Conservation (phyloP, 2,113 vertebrate genomes). For the Aleadryas rufinucha region DNA sequence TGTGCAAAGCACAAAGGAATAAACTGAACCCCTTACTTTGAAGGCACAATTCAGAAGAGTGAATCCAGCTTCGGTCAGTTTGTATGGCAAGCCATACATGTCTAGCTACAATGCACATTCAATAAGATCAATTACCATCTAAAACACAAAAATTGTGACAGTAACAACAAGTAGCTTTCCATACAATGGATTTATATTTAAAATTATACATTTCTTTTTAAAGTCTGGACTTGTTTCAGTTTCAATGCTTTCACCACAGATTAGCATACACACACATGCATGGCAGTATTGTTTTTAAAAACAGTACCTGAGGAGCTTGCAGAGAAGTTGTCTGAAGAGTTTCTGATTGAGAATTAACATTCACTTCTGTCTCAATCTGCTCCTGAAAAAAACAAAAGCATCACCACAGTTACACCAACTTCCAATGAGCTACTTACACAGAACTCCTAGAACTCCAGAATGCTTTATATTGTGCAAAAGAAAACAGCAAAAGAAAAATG, state of each 20-base stretch:
- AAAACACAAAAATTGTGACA: conserved; percentile 55
- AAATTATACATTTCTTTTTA: background rate
- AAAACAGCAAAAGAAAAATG: background rate
- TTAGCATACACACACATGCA: background rate
- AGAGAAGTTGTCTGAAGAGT: conserved; percentile 71
- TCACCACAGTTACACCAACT: background rate
- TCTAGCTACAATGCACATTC: conserved; percentile 62
- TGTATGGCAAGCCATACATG: conserved; percentile 55
- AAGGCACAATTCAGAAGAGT: conserved; percentile 52
- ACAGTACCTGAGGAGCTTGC: conserved; percentile 78
- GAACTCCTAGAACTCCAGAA: background rate
- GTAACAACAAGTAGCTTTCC: conserved; percentile 38
- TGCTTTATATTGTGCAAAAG: background rate
- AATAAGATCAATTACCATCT: conserved; percentile 54
- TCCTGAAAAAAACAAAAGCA: conserved; percentile 56
- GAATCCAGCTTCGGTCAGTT: conserved; percentile 49
- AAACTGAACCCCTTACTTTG: conserved; percentile 52
- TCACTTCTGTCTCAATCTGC: conserved; percentile 71
- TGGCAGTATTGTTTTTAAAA: background rate
- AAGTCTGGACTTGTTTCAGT: background rate
- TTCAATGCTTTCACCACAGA: background rate
- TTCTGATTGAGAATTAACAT: conserved; percentile 71
- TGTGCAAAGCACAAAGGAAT: conserved; percentile 54
- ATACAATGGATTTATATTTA: background rate
- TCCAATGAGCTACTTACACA: background rate